phyloP scores from a whole-genome alignment of 2,888 invertebrate species.

The Fragum fragum region DNA sequence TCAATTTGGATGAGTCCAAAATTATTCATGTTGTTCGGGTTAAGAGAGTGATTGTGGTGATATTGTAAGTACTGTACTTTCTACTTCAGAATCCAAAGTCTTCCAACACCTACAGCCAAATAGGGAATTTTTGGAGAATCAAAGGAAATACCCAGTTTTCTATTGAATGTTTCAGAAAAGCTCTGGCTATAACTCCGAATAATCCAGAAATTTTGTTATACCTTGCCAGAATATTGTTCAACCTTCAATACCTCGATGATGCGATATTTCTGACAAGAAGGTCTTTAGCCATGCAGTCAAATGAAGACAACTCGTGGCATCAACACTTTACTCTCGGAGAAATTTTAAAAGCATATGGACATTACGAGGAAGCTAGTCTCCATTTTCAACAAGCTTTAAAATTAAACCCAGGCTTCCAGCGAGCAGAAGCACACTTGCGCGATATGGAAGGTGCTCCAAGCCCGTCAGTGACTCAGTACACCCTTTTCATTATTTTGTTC shows the following conservation, averaged over 20 bases:
- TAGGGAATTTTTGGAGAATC: slow-evolving; percentile 96
- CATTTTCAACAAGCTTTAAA: slow-evolving; percentile 94
- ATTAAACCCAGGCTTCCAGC: slow-evolving; percentile 94
- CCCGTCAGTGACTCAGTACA: slow-evolving; percentile 94
- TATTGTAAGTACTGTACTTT: neutral
- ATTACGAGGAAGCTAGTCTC: slow-evolving; percentile 94
- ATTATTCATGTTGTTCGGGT: no score
- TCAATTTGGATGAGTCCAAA: no score
- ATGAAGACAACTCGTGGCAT: slow-evolving; percentile 95
- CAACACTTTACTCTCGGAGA: slow-evolving; percentile 97
- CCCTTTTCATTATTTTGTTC: slow-evolving; percentile 94
- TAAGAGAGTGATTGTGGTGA: neutral
- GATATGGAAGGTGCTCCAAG: slow-evolving; percentile 94
- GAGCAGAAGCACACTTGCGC: slow-evolving; percentile 92
- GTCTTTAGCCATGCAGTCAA: slow-evolving; percentile 94
- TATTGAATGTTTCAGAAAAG: slow-evolving; percentile 96
- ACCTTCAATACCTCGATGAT: slow-evolving; percentile 95
- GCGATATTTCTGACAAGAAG: slow-evolving; percentile 95
- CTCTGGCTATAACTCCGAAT: slow-evolving; percentile 93
- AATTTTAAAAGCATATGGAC: slow-evolving; percentile 96
- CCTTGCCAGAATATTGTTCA: slow-evolving; percentile 94
- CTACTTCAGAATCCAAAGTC: slow-evolving; percentile 88
- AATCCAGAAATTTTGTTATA: slow-evolving; percentile 95
- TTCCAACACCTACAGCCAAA: slow-evolving; percentile 95
- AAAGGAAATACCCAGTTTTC: slow-evolving; percentile 95